A percentile compares a stretch with the other conserved stretches of the same genome.
These are phyloP conservation scores for Drosophila tropicalis DNA, from an alignment of 1,140 invertebrate species.

Conservation along the genomic window DNA sequence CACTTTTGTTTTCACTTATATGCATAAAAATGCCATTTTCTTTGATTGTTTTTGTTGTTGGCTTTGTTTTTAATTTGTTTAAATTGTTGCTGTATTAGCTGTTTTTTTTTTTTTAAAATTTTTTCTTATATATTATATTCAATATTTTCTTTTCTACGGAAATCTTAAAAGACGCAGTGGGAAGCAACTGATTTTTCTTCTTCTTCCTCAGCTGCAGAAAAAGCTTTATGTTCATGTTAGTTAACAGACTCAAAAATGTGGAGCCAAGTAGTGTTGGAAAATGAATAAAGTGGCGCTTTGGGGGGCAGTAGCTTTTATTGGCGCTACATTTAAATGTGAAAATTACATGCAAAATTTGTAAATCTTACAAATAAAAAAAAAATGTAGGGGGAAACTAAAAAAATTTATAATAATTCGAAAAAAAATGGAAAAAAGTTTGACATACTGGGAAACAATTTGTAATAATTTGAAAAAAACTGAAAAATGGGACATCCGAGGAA, in stretches of 20 bases:
- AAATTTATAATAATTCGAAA: no score
- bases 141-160: slow-evolving; percentile 5
- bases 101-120: background rate
- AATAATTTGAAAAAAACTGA: no score
- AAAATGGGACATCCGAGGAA: no score
- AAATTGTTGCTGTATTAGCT: background rate
- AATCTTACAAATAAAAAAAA: no score
- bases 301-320: slow-evolving; percentile 21
- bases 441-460: no score
- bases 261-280: slow-evolving; percentile 33
- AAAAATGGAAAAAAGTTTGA: no score
- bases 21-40: background rate
- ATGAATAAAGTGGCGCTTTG: background rate
- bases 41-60: slow-evolving; percentile 12
- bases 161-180: background rate
- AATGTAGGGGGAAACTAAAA: no score
- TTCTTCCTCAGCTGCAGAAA: no score
- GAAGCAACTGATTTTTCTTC: slow-evolving; percentile 9
- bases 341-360: no score
- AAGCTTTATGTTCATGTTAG: background rate
- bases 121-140: background rate
- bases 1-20: background rate
- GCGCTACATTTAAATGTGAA: slow-evolving; percentile 18
- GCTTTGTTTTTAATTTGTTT: background rate
- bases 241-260: background rate